Evolutionary conservation across 2,888 invertebrate genomes (phyloP).

Genomic region (Cataglyphis altisquamis): DNA sequence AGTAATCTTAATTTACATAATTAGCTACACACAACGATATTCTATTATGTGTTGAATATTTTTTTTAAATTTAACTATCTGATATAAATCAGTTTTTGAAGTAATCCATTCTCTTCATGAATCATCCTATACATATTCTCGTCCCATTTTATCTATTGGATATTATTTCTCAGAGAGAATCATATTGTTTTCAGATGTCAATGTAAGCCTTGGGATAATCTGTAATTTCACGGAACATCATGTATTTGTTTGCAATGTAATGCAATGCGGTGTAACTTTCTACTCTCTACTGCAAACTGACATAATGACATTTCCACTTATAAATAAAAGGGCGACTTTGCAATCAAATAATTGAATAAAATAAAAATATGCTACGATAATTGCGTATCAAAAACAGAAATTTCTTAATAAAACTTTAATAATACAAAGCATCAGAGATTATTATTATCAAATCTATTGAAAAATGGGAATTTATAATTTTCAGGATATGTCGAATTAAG

Average conservation of each 20-base stretch:
- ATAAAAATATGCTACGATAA: constrained; percentile 6
- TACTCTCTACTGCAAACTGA: constrained; percentile 46
- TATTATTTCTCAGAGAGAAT: background rate
- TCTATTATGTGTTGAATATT: background rate
- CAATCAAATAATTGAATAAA: constrained; percentile 33
- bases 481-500: background rate
- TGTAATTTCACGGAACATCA: constrained; percentile 40
- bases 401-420: constrained; percentile 35
- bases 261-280: constrained; percentile 38
- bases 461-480: constrained; percentile 31
- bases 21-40: background rate
- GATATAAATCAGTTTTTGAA: background rate
- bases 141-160: background rate
- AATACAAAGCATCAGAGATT: constrained; percentile 20
- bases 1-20: background rate
- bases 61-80: background rate
- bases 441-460: constrained; percentile 21
- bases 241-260: constrained; percentile 21
- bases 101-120: background rate
- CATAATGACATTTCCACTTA: constrained; percentile 39
- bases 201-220: constrained; percentile 16
- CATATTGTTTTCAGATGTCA: constrained; percentile 35
- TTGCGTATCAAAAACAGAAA: constrained; percentile 11
- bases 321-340: constrained; percentile 29
- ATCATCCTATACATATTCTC: background rate